A percentile compares a stretch with the other conserved stretches of the same genome.
These are phyloP conservation scores for Magallana angulata DNA, from an alignment of 1,140 invertebrate species.

Conservation along the genomic window DNA sequence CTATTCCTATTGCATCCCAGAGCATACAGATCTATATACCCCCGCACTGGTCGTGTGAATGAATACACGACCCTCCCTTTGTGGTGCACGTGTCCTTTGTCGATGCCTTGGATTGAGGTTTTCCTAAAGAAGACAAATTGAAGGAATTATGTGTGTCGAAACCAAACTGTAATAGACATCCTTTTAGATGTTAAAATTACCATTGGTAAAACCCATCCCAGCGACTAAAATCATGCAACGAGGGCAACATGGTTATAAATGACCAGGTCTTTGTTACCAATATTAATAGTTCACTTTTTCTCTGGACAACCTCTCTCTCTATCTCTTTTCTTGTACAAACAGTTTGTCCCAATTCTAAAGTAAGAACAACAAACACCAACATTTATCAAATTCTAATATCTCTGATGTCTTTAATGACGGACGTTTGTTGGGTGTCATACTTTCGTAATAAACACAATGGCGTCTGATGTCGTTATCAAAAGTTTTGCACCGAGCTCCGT, in stretches of 20 bases:
- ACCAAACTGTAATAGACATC: background rate
- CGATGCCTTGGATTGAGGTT: background rate
- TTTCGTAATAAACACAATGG: no score
- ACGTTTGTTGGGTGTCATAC: no score
- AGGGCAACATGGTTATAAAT: background rate
- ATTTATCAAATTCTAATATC: no score
- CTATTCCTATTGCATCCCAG: background rate
- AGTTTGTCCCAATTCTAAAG: no score
- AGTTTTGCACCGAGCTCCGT: no score
- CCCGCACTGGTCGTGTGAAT: background rate
- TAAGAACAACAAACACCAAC: no score
- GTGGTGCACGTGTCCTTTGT: slow-evolving; percentile 45
- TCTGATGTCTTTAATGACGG: no score
- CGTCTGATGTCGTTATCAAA: no score
- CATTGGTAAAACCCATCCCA: background rate
- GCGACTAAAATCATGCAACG: background rate
- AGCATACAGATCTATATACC: slow-evolving; percentile 38
- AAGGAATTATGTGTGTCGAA: background rate
- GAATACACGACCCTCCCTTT: slow-evolving; percentile 40
- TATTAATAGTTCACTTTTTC: no score
- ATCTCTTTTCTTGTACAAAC: no score
- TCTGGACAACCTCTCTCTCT: no score
- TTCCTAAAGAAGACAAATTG: background rate
- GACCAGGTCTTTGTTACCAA: no score
- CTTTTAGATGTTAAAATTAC: background rate